phyloP scores from a whole-genome alignment of 2,888 invertebrate genomes.

The Monoplex corrugatus region DNA sequence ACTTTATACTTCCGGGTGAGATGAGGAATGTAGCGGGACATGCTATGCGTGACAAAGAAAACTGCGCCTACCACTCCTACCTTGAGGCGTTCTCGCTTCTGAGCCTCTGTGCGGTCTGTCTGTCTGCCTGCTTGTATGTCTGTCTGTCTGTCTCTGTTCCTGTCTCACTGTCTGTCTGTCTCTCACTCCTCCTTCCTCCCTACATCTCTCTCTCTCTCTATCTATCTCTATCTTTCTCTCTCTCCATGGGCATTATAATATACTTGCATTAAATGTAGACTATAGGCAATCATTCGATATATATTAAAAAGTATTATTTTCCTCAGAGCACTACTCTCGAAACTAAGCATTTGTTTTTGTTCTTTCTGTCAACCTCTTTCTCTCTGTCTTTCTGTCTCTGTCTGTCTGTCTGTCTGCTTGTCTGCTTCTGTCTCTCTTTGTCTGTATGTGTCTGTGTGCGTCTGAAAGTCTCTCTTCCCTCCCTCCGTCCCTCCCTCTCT shows the following conservation, averaged over 20 bases:
- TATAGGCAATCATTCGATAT: background rate
- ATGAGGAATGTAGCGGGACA: too few species aligned
- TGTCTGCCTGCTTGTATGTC: too few species aligned
- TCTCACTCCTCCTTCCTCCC: background rate
- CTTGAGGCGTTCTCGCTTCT: too few species aligned
- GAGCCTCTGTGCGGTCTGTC: too few species aligned
- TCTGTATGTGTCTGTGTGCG: background rate
- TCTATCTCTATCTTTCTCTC: background rate
- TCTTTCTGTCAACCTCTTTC: background rate
- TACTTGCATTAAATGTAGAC: background rate
- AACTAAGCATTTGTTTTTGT: background rate
- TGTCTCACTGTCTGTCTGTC: slow-evolving; percentile 13
- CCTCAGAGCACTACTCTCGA: background rate
- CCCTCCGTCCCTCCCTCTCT: too few species aligned
- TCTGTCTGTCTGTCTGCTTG: background rate
- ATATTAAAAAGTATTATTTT: background rate
- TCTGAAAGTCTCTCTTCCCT: too few species aligned
- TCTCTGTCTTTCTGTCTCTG: background rate
- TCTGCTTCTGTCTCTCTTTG: background rate
- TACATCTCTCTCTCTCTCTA: background rate
- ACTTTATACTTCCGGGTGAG: too few species aligned
- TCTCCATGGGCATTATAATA: background rate
- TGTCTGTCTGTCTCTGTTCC: background rate
- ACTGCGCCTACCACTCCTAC: too few species aligned
- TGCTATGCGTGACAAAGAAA: too few species aligned